Evolutionary conservation across 2,797 vertebrate species (phyloP).

Genomic region (Premnoplex brunnescens): DNA sequence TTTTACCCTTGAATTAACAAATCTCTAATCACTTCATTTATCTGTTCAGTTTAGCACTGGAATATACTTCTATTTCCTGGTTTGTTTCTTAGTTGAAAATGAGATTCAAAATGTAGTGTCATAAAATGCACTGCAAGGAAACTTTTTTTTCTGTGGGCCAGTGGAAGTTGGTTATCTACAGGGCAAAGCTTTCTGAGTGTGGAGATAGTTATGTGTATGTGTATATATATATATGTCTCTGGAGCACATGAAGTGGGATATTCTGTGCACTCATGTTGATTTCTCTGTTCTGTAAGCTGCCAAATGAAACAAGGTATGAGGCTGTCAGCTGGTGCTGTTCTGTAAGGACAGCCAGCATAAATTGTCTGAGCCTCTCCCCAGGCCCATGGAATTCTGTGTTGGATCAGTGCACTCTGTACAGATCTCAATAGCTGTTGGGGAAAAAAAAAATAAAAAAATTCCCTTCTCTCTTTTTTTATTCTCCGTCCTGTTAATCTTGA

Average conservation of each 20-base stretch:
- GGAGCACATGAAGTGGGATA: background rate
- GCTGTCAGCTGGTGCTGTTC: background rate
- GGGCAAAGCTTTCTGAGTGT: background rate
- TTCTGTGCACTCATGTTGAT: background rate
- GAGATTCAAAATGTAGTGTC: background rate
- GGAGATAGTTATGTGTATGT: background rate
- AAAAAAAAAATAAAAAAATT: too few species aligned
- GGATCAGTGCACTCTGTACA: background rate
- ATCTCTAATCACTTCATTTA: background rate
- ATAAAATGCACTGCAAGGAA: background rate
- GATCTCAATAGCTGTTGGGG: background rate
- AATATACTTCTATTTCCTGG: background rate
- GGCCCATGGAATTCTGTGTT: background rate
- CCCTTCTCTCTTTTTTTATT: background rate
- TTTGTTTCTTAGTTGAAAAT: background rate
- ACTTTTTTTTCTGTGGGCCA: rapidly evolving
- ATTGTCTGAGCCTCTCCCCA: background rate
- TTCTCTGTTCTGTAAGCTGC: background rate
- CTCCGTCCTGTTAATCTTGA: background rate
- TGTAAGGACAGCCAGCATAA: background rate
- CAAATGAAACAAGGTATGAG: background rate
- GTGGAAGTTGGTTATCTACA: background rate
- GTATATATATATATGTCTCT: background rate
- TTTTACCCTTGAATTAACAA: background rate
- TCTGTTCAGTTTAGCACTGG: background rate